Conservation (phyloP, 2,888 invertebrate genomes). For the Nezara viridula region DNA sequence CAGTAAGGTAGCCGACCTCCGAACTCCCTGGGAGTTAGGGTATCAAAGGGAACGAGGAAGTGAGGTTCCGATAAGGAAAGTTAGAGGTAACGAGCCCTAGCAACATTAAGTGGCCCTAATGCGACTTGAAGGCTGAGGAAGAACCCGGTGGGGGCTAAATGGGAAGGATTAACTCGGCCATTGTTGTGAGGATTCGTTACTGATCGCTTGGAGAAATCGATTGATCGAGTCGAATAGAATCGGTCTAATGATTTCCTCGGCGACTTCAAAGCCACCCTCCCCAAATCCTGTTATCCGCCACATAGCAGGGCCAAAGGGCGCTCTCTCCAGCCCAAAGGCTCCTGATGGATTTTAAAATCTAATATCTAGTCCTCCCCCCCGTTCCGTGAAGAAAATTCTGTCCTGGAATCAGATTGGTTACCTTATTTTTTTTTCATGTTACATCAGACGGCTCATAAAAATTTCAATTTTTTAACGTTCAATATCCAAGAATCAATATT, state of each 20-base stretch:
- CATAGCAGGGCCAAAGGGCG: conserved; percentile 33
- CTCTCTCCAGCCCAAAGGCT: conserved; percentile 34
- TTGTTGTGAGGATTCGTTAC: conserved; percentile 49
- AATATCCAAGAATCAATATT: neutral
- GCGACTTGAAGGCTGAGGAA: neutral
- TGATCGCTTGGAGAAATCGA: conserved; percentile 6
- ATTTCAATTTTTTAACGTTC: neutral
- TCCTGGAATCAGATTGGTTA: neutral
- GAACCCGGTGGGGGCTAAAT: neutral
- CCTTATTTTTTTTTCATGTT: neutral
- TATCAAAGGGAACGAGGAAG: conserved; percentile 20
- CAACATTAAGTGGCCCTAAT: conserved; percentile 39
- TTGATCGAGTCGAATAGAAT: neutral
- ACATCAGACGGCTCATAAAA: neutral
- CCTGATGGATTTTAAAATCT: conserved; percentile 58
- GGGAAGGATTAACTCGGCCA: conserved; percentile 30
- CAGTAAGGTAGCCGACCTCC: neutral
- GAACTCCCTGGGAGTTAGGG: neutral
- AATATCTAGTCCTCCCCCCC: conserved; percentile 46
- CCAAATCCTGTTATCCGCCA: conserved; percentile 50
- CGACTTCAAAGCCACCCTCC: conserved; percentile 31
- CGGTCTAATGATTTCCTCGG: conserved; percentile 43
- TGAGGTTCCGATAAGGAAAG: neutral
- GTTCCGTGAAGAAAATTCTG: neutral
- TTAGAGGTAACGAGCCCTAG: neutral